Base-by-base conservation (phyloP, 2,113 vertebrate species). In the Pleuronectes platessa region DNA sequence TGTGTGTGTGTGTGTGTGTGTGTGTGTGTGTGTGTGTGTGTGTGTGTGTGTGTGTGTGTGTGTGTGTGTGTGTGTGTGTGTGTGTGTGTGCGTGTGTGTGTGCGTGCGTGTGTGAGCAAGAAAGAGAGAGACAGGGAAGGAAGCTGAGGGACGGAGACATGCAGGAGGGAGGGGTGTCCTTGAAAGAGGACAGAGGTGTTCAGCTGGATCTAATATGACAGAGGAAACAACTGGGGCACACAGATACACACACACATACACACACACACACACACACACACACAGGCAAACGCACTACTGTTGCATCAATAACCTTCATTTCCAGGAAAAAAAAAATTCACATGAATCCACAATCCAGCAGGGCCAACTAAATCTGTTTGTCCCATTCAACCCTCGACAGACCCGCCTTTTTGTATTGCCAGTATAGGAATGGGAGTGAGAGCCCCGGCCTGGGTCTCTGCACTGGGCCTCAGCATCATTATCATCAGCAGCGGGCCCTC, bases 161-260 rank as follows among this genome's bases (percentile, higher is more conserved):
- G 51, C 77, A 76, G 82, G 61, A 83, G 85, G 86, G 90, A 88
- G 91, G 90, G 91, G 79, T 90, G 92, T 89, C 91, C 92, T 93
- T 93, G 91, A 92, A 87, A 88, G 86, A 92, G 91, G 92, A 93
- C 92, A 88, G 92, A 92, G 91, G 92, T 93, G 92, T 92, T 92
- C 91, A 85, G 79, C 87, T 93, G 91, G 84, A 93, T 90, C 91
- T 93, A 91, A 93, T 92, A 89, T 92, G 91, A 90, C 47, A 77
- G 88, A 89, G 79, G 84, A 87, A 91, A 83, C 90, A 87, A 89
- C 85, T 84, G 82, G 75, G 85, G 82, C 79, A 73, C 69, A 69
- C 64, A 74, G 81, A 77, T 76, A 77, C 81, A 27, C 58, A 20
- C 61, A 68, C 59, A 68, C 63, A 79, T 79, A 68, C 59, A 71